Base-by-base conservation (phyloP, 2,888 invertebrate genomes). In the Fragum fragum region DNA sequence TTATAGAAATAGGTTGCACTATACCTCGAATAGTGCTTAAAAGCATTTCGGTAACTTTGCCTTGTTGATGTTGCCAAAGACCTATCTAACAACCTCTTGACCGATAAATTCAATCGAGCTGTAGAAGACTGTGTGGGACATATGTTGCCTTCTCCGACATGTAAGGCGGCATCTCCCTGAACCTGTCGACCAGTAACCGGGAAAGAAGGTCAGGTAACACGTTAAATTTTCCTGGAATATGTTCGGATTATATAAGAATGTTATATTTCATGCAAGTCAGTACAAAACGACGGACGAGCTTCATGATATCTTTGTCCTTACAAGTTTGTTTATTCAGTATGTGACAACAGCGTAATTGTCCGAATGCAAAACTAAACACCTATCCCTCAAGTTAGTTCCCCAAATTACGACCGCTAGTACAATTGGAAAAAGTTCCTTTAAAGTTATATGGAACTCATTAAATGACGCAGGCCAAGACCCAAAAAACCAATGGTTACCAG, bases 161-260 rank as follows among this genome's bases (percentile, higher is more conserved):
- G 52, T 55, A 39, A 18, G 81, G 81, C 11, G 83, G 81, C 21
- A 72, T 16, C 9, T 18, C 14, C n/a, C 53, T 36, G 74, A 86
- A 79, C 52, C 76, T 68, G 5, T 32, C 29, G 1, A 86, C 57
- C 83, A 83, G 77, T 23, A 78, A 81, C 70, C 81, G 81, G 21
- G 81, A 80, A 66, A 84, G 70, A 29, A 78, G 72, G n/a, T 79
- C 83, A n/a, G 78, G 73, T 74, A 79, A 80, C 28, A 70, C 16
- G 52, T 78, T 86, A 5, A 63, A 3, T 39, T 81, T 75, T 1
- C 77, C 81, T 1, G 63, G 70, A 0, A 84, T 73, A 61, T 84
- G 84, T 29, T 32, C n/a, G 0, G 78, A 42, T n/a, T 39, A 23
- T 9, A 79, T 16, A 42, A 81, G 26, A 42, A 85, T 52, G 71